Base-by-base conservation (phyloP, 2,113 vertebrate species). In the Boulengeromyrus knoepffleri region DNA sequence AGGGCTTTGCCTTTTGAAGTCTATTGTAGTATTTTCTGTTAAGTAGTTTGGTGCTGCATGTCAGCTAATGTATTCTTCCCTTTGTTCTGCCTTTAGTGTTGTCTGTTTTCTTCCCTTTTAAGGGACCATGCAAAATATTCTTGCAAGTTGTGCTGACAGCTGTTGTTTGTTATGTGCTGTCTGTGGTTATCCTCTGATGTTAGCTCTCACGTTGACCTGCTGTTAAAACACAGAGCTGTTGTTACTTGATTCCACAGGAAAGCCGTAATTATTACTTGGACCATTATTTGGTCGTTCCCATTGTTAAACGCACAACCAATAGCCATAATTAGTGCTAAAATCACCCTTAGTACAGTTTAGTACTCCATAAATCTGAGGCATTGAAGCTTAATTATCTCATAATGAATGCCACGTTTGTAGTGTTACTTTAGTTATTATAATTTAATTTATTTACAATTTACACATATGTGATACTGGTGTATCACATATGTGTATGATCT, bases 211-310 rank as follows among this genome's bases (percentile, higher is more conserved):
- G 92, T 91, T 94, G 91, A 92, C 89, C 93, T 92, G 91, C 91
- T 93, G 94, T 93, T 92, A 93, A 95, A 96, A 92, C 93, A 92
- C 91, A 12, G 83, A 93, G 92, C 94, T 93, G 90, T 93, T 92
- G 27, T 90, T 83, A 84, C 89, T 70, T 94, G 94, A 95, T 93
- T 93, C 94, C 94, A 95, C 93, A 94, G 89, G 90, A 91, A 93
- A 93, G 89, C 92, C 53, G 89, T 96, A 96, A 96, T 96, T 95
- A 93, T 91, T 91, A 90, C 92, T 91, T 91, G 92, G 62, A 90
- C 62, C 91, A 91, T 93, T 88, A 93, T 95, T 95, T 95, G 94
- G 94, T 94, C 91, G 66, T 85, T 90, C 92, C 88, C 89, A 93
- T 95, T 92, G 94, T 88, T 93, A 92, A 89, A 77, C 84, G 93